Conservation (phyloP, 2,113 vertebrate genomes). For the Rostratula benghalensis region DNA sequence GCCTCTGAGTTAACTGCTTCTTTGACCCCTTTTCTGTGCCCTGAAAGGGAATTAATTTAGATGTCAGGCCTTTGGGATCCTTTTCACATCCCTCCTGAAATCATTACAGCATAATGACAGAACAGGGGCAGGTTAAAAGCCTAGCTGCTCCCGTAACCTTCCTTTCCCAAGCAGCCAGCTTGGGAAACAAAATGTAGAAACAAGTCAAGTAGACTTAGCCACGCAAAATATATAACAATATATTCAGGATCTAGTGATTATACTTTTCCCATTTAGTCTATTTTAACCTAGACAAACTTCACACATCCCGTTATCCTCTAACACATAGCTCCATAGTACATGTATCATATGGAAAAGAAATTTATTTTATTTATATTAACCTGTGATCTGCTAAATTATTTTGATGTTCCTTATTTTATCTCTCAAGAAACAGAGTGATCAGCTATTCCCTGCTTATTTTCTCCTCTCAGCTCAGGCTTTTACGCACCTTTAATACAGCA, state of each 20-base stretch:
- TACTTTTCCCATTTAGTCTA: neutral
- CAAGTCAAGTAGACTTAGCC: neutral
- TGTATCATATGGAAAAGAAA: neutral
- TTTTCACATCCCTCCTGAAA: slow-evolving; percentile 12
- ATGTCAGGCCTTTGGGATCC: slow-evolving; percentile 1
- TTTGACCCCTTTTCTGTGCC: neutral
- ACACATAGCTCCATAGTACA: neutral
- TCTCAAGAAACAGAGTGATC: neutral
- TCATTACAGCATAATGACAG: slow-evolving; percentile 14
- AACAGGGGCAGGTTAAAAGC: slow-evolving; percentile 8
- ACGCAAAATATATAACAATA: neutral
- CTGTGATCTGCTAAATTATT: neutral
- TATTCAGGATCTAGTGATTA: neutral
- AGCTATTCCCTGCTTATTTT: neutral
- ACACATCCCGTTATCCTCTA: neutral
- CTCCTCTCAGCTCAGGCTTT: neutral
- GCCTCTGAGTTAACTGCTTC: neutral
- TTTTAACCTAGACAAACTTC: neutral
- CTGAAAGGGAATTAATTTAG: slow-evolving; percentile 23
- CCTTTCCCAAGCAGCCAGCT: neutral
- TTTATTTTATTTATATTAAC: neutral
- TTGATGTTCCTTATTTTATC: neutral
- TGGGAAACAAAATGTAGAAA: neutral
- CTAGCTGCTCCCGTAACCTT: neutral
- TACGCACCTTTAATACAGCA: neutral